Evolutionary conservation across 1,140 invertebrate species (phyloP).

Genomic region (Branchinecta lindahli): DNA sequence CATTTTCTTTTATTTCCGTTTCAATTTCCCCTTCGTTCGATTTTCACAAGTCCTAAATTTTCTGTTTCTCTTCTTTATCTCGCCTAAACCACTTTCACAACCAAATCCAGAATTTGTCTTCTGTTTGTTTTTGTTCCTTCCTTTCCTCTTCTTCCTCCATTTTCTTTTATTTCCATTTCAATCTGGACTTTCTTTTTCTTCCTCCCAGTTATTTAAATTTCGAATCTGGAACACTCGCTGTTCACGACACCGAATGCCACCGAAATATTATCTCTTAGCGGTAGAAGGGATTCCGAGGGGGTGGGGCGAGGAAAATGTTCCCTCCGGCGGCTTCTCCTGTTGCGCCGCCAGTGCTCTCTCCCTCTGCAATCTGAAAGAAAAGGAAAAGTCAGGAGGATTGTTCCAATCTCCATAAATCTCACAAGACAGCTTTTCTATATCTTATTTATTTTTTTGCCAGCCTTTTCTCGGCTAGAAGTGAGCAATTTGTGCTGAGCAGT

Average conservation of each 20-base stretch:
- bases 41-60: no score
- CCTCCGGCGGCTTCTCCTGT: slow-evolving; percentile 31
- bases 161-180: no score
- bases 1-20: no score
- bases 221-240: not conserved
- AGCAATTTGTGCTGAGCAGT: not conserved
- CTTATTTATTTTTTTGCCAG: not conserved
- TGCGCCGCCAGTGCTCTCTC: slow-evolving; percentile 36
- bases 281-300: slow-evolving; percentile 22
- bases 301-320: slow-evolving; percentile 19
- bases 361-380: slow-evolving; percentile 34
- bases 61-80: no score
- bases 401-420: not conserved
- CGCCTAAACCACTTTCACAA: no score
- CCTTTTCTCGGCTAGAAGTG: slow-evolving; percentile 12
- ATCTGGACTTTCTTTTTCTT: no score
- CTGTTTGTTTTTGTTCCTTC: no score
- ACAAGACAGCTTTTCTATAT: slow-evolving; percentile 15
- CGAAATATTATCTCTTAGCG: slow-evolving; percentile 22
- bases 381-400: slow-evolving; percentile 15
- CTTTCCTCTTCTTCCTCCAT: no score
- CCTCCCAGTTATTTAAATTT: no score
- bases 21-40: no score
- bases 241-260: slow-evolving; percentile 22
- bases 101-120: no score